phyloP scores from a whole-genome alignment of 2,113 vertebrate genomes.

The Sinocyclocheilus grahami region DNA sequence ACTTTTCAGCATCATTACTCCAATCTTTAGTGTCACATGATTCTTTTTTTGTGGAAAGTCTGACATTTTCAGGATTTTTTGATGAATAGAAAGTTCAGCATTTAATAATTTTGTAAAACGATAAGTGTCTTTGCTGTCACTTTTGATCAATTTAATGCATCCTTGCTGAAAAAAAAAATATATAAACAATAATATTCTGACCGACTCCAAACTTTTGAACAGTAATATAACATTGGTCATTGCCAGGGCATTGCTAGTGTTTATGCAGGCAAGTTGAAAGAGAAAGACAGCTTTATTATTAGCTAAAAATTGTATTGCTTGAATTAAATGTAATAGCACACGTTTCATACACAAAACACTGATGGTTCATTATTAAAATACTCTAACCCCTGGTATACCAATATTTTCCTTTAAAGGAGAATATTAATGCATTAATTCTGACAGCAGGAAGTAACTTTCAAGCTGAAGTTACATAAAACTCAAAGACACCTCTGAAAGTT shows the following conservation, averaged over 20 bases:
- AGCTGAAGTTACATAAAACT: neutral
- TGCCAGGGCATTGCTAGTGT: neutral
- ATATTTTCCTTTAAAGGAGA: neutral
- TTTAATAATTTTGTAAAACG: too few species aligned
- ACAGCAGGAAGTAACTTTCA: neutral
- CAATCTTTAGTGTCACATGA: neutral
- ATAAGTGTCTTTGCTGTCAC: too few species aligned
- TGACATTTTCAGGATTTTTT: too few species aligned
- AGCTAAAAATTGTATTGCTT: neutral
- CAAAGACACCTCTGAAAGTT: slow-evolving; percentile 10
- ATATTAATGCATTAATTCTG: neutral
- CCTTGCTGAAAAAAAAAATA: too few species aligned
- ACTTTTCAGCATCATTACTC: neutral
- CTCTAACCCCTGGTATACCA: neutral
- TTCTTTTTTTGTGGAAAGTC: neutral
- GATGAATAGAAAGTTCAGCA: too few species aligned
- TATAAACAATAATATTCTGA: too few species aligned
- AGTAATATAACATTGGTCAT: neutral
- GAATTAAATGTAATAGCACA: neutral
- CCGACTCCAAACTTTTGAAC: neutral
- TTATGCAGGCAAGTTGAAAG: neutral
- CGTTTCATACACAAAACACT: too few species aligned
- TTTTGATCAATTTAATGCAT: too few species aligned
- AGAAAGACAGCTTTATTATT: neutral
- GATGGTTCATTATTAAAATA: neutral